Evolutionary conservation across 2,113 vertebrate genomes (phyloP).

Genomic region (Gorsachius goisagi): DNA sequence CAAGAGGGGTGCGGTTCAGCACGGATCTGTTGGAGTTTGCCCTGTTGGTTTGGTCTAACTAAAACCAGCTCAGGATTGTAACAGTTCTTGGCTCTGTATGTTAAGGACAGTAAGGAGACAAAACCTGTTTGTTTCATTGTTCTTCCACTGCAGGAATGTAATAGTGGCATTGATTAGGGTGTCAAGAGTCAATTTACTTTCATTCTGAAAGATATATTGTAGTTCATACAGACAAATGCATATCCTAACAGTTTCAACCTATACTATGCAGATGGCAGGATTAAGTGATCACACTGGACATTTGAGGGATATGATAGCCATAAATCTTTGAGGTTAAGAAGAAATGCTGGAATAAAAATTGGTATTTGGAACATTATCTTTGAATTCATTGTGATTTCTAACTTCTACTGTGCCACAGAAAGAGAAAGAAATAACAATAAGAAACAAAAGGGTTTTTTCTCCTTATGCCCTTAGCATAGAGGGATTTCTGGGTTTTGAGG

Average conservation of each 20-base stretch:
- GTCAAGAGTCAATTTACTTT: not conserved
- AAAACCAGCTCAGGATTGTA: not conserved
- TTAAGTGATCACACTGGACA: not conserved
- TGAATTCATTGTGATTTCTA: not conserved
- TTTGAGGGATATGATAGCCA: not conserved
- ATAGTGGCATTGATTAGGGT: not conserved
- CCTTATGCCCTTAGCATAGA: not conserved
- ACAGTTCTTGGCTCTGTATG: not conserved
- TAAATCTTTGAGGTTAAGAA: not conserved
- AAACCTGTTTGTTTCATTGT: not conserved
- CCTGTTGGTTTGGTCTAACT: not conserved
- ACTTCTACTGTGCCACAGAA: not conserved
- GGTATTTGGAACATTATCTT: not conserved
- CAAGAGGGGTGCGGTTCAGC: not conserved
- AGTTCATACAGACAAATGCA: not conserved
- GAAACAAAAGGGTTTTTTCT: not conserved
- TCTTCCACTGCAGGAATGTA: not conserved
- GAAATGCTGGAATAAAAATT: not conserved
- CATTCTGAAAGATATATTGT: not conserved
- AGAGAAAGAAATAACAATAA: not conserved
- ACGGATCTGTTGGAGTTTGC: rapidly evolving
- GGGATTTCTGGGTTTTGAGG: not conserved
- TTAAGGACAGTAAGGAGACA: not conserved
- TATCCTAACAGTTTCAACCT: not conserved
- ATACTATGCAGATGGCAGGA: not conserved